phyloP scores from a whole-genome alignment of 2,888 invertebrate species.

The Geotrupes spiniger region DNA sequence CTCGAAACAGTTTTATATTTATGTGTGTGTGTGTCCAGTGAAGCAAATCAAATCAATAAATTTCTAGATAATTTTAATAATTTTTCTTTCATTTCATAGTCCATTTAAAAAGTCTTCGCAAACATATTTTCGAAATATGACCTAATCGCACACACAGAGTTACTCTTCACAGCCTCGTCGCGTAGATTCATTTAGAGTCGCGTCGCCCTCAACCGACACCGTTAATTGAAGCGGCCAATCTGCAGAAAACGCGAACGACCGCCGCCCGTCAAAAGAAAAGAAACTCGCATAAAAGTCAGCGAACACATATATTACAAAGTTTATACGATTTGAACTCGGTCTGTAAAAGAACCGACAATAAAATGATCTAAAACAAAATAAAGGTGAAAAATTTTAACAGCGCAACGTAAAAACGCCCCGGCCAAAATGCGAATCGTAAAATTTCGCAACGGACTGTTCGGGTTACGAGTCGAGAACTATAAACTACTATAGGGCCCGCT shows the following conservation, averaged over 20 bases:
- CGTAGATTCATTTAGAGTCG: too few relatives aligned
- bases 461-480: constrained; percentile 44
- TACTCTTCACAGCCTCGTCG: too few relatives aligned
- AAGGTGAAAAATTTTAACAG: constrained; percentile 49
- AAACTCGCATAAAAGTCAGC: constrained; percentile 42
- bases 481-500: too few relatives aligned
- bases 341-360: constrained; percentile 47
- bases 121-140: too few relatives aligned
- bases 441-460: constrained; percentile 32
- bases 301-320: constrained; percentile 51
- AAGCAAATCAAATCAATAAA: too few relatives aligned
- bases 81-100: too few relatives aligned
- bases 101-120: too few relatives aligned
- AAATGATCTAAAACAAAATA: constrained; percentile 47
- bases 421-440: constrained; percentile 45
- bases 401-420: constrained; percentile 42
- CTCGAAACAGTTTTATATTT: constrained; percentile 4
- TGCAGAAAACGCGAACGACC: background rate
- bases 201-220: too few relatives aligned
- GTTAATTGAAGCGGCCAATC: too few relatives aligned
- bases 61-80: too few relatives aligned
- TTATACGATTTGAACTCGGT: constrained; percentile 48
- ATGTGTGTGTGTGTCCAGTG: too few relatives aligned
- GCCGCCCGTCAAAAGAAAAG: background rate
- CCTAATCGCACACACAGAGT: too few relatives aligned